Base-by-base conservation (phyloP, 2,888 invertebrate species). In the Trichopria drosophilae region DNA sequence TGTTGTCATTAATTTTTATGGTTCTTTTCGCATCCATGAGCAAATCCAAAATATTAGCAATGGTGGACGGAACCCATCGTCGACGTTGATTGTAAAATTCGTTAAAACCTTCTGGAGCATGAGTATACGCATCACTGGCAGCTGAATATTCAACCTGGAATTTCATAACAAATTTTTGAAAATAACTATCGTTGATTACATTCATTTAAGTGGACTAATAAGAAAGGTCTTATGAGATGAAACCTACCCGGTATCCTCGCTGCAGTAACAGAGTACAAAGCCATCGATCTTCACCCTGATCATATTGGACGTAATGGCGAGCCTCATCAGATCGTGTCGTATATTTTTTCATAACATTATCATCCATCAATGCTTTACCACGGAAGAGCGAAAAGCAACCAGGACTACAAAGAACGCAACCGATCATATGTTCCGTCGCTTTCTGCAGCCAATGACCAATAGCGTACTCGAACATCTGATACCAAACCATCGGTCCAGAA, bases 201-300 rank as follows among this genome's bases (percentile, higher is more conserved):
- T 4, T 34, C 7, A 10, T 4, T 6, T 20, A 6, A 34, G 4
- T 34, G 4, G 10, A 19, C 10, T 12, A 34, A 9, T 23, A n/a
- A 31, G 6, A 41, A 23, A 32, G n/a, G n/a, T n/a, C n/a, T n/a
- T n/a, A n/a, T 19, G 16, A 41, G 16, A 15, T 16, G 20, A 20
- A 34, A 43, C 62, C 57, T 53, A 71, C 87, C 16, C 92, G 82
- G 69, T 92, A 93, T 1, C 95, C 95, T 61, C 92, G 83, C 73
- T 96, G 96, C 1, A 96, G 80, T 0, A 97, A 79, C 42, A 96
- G 77, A 0, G 96, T 96, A 72, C 96, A 96, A 6, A 96, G 78
- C 96, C 96, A 96, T 57, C 96, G 84, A 76, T 97, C 96, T 74
- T 97, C 96, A n/a, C 94, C 93, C 79, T 93, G 93, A 82, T 93